phyloP scores from a whole-genome alignment of 2,113 vertebrate species.

The Noctilio leporinus region DNA sequence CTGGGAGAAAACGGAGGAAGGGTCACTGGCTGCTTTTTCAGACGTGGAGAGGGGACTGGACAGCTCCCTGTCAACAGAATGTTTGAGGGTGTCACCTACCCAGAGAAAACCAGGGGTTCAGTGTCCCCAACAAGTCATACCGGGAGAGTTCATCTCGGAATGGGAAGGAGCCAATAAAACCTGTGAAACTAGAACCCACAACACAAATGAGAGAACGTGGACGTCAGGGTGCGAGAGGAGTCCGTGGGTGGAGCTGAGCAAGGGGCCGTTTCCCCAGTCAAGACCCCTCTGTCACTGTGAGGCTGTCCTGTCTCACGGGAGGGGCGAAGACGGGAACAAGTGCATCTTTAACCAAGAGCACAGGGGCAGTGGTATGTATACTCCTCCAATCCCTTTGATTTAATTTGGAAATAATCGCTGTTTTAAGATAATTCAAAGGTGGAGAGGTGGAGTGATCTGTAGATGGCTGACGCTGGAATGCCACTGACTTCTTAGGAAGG shows the following conservation, averaged over 20 bases:
- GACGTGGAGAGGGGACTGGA: neutral
- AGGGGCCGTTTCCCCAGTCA: rapidly evolving
- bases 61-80: too few species aligned
- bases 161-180: neutral
- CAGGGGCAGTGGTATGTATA: too few species aligned
- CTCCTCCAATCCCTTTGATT: too few species aligned
- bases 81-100: too few species aligned
- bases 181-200: neutral
- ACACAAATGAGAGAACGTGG: neutral
- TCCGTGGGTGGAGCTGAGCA: rapidly evolving
- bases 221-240: rapidly evolving
- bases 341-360: neutral
- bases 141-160: neutral
- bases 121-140: rapidly evolving
- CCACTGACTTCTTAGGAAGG: neutral
- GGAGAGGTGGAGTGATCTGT: neutral
- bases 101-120: rapidly evolving
- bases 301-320: rapidly evolving
- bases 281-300: rapidly evolving
- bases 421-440: neutral
- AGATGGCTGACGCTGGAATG: neutral
- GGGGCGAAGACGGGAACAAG: neutral
- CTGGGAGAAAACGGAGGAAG: neutral
- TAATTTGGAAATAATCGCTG: neutral
- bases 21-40: rapidly evolving